phyloP scores from a whole-genome alignment of 1,140 invertebrate species.

The Drosophila truncata region DNA sequence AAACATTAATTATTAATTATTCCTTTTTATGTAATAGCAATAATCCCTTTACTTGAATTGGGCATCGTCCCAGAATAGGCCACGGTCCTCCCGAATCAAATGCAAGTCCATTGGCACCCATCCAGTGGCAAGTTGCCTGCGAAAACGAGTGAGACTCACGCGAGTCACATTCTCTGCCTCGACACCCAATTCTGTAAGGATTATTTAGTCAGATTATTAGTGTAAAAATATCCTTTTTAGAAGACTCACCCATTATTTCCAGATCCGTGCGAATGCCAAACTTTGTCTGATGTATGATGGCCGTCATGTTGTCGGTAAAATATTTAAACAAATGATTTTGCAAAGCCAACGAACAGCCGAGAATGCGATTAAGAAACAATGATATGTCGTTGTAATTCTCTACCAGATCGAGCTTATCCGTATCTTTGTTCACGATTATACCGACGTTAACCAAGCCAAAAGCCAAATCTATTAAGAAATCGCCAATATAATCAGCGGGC shows the following conservation, averaged over 20 bases:
- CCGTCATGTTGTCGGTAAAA: conserved; percentile 97
- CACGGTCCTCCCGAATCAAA: conserved; percentile 95
- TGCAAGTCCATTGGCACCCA: conserved; percentile 96
- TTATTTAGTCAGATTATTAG: too few relatives aligned
- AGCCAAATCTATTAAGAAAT: conserved; percentile 98
- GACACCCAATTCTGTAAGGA: conserved; percentile 93
- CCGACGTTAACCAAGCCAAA: conserved; percentile 96
- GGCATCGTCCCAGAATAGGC: conserved; percentile 96
- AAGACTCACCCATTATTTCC: conserved; percentile 90
- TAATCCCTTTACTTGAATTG: conserved; percentile 89
- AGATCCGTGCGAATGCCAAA: conserved; percentile 93
- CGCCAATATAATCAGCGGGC: conserved; percentile 94
- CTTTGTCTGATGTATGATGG: conserved; percentile 94
- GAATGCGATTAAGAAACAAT: conserved; percentile 98
- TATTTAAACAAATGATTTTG: conserved; percentile 99
- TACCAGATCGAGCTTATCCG: conserved; percentile 93
- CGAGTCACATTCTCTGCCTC: conserved; percentile 94
- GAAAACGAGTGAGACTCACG: conserved; percentile 91
- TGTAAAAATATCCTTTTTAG: too few relatives aligned
- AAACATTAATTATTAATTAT: too few relatives aligned
- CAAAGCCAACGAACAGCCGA: conserved; percentile 98
- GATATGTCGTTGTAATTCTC: conserved; percentile 99
- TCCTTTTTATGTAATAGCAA: too few relatives aligned
- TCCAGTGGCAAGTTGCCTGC: conserved; percentile 94
- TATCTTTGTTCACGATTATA: conserved; percentile 94